Evolutionary conservation across 2,888 invertebrate genomes (phyloP), one percentile per base, ranked within the genome.

Genomic region (Tolmerus cingulatus): DNA sequence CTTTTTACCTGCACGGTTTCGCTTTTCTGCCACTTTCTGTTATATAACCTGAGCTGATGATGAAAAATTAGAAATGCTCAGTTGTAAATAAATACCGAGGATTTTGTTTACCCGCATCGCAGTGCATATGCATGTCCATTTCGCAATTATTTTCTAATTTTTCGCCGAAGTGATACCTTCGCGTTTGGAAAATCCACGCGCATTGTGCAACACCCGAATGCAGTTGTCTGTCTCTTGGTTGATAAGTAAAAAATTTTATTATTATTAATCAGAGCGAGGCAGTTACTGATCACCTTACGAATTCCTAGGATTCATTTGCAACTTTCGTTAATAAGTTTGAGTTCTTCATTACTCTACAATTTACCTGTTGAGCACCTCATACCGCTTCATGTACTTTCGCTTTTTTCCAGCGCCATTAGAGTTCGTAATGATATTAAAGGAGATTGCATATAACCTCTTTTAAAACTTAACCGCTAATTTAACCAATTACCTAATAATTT

Each of bases 21-120:
- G 66, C 66, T 66, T 66, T 66, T 66, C 66, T 66, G 66, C 66
- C 27, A 51, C 51, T 66, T 66, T 66, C 66, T 66, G 66, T 76
- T 76, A 76, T n/a, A 76, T 76, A 76, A 76, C 37, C 23, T 14
- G 37, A 8, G 19, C 23, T 34, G 37, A 66, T 66, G 66, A 27
- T 76, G 76, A 76, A 76, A 34, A 76, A 76, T 76, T 76, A 76
- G 76, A 76, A 76, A 76, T 37, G 76, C 27, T 76, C 76, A 76
- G 34, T 30, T 76, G 76, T 76, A 76, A 76, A 76, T 37, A 76
- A 37, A 37, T 76, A n/a, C 19, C 76, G 37, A 37, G 34, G 37
- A 37, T 76, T 76, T 76, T 76, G 76, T 76, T 76, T 76, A 76
- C 27, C 19, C 27, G 76, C 76, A 34, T 8, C 34, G 76, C 16